phyloP scores from a whole-genome alignment of 2,888 invertebrate genomes.

The Belgica antarctica region DNA sequence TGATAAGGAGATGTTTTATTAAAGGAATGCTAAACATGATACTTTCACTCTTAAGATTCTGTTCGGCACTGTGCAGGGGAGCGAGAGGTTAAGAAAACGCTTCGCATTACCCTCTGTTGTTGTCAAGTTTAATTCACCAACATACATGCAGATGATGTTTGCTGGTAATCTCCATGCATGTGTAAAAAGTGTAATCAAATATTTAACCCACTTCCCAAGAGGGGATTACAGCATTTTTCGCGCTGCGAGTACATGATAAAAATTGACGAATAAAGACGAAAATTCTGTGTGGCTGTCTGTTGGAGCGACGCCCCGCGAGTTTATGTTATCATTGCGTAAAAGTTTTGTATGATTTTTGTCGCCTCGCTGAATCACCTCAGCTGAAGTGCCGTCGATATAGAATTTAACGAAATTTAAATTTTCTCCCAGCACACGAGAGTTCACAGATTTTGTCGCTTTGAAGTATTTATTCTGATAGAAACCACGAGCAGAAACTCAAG shows the following conservation, averaged over 20 bases:
- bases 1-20: constrained; percentile 20
- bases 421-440: constrained; percentile 21
- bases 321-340: neutral
- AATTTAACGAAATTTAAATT: constrained; percentile 33
- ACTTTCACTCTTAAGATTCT: constrained; percentile 16
- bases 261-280: constrained; percentile 3
- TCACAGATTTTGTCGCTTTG: neutral
- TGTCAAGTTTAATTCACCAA: neutral
- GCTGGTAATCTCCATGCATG: constrained; percentile 24
- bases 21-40: constrained; percentile 31
- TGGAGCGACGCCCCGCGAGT: neutral
- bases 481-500: neutral
- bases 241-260: constrained; percentile 29
- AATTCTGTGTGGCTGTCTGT: neutral
- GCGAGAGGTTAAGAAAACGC: neutral
- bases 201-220: constrained; percentile 26
- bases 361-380: neutral
- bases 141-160: constrained; percentile 35
- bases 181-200: constrained; percentile 26
- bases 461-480: too few relatives aligned
- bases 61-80: neutral
- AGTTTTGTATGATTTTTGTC: constrained; percentile 27
- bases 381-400: constrained; percentile 28
- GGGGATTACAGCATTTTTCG: constrained; percentile 16
- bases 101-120: neutral